Percentiles rank a stretch among this genome's conserved stretches.
phyloP scores from a whole-genome alignment of 2,113 vertebrate genomes.

The Mobula birostris region DNA sequence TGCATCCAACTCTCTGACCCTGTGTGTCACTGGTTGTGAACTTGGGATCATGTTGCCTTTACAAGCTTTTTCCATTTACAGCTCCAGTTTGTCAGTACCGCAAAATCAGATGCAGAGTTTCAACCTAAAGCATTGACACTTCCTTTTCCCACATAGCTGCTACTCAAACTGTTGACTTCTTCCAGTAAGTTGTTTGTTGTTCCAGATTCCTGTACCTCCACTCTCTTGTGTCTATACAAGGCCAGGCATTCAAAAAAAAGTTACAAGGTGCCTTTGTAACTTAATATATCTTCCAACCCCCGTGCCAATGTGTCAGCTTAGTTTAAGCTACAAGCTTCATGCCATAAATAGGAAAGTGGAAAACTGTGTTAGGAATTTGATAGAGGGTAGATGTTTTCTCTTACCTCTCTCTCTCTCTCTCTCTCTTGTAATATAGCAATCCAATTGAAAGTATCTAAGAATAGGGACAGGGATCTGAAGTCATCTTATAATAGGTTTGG shows the following conservation, averaged over 20 bases:
- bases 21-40: background rate
- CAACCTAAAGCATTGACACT: no score
- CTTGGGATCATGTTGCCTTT: background rate
- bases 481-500: no score
- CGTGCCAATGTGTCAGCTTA: background rate
- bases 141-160: no score
- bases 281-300: background rate
- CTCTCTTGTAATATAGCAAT: no score
- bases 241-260: background rate
- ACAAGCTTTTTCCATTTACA: background rate
- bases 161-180: no score
- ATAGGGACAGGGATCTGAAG: no score
- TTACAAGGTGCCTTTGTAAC: background rate
- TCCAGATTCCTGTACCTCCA: no score
- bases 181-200: no score
- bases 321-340: background rate
- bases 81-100: background rate
- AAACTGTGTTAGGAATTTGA: background rate
- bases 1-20: background rate
- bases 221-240: no score
- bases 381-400: background rate
- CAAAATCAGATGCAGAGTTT: background rate
- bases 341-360: background rate
- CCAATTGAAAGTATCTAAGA: no score
- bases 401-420: no score